phyloP scores from a whole-genome alignment of 2,113 vertebrate genomes.

The Mus spicilegus region DNA sequence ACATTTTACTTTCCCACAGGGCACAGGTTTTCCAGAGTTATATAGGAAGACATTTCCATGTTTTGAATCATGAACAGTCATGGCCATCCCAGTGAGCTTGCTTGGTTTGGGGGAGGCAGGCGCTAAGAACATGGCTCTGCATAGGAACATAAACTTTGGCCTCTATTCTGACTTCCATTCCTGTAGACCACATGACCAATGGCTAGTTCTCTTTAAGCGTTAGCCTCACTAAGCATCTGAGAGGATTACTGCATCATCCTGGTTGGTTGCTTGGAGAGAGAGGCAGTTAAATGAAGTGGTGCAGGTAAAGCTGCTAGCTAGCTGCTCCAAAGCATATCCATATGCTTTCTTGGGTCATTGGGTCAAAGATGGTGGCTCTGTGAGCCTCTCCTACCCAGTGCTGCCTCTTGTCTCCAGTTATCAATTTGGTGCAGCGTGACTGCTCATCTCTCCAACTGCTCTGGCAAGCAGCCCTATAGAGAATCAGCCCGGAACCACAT shows the following conservation, averaged over 20 bases:
- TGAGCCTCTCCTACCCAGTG: not conserved
- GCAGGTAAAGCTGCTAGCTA: not conserved
- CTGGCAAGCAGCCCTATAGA: not conserved
- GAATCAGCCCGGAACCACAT: not conserved
- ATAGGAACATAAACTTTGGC: not conserved
- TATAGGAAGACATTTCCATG: not conserved
- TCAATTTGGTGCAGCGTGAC: not conserved
- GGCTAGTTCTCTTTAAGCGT: not conserved
- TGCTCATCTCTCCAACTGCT: not conserved
- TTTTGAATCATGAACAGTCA: not conserved
- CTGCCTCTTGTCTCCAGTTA: not conserved
- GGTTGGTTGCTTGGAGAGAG: not conserved
- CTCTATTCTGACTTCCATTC: not conserved
- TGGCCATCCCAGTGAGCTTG: not conserved
- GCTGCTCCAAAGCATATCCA: not conserved
- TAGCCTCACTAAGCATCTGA: not conserved
- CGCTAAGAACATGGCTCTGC: not conserved
- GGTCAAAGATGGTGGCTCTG: not conserved
- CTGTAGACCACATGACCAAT: not conserved
- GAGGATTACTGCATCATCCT: not conserved
- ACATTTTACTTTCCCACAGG: not conserved
- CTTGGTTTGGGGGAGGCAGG: not conserved
- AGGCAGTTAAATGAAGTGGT: not conserved
- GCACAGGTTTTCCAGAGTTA: not conserved
- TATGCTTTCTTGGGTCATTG: not conserved